Evolutionary conservation across 2,888 invertebrate genomes (phyloP), one percentile per base, ranked within the genome.

Genomic region (Polydrusus cervinus): DNA sequence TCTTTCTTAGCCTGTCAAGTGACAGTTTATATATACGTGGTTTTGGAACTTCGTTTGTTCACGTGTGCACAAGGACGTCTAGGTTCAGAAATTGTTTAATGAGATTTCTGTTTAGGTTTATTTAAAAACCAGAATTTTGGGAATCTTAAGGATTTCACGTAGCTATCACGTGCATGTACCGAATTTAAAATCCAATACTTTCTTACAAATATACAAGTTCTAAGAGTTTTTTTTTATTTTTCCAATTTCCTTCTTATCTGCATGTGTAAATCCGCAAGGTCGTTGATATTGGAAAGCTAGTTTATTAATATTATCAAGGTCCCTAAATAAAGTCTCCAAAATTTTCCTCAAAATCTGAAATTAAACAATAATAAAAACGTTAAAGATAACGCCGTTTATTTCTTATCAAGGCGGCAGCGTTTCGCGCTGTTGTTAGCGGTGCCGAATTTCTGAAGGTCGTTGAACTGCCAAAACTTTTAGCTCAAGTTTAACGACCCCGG

Each of bases 391-490:
- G 57, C 49, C 49, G 20, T 45, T 62, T 43, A 45, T 62, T 66
- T 38, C 61, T 74, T 67, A 68, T 74, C 67, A 74, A 60, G 18
- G 14, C 62, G 64, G n/a, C 68, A 62, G 34, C 45, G 51, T 51
- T 74, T 69, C 64, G 70, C 61, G 61, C 40, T 61, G 55, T 55
- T 55, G 71, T 64, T 25, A 60, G 62, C 57, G 67, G 69, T 74
- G 75, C 75, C 75, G 69, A 70, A 75, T 75, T 69, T 73, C 55
- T 74, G 69, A 77, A 78, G 75, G 78, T 78, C 71, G 43, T 61
- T 78, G 73, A 78, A 74, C 78, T 67, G 49, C 75, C 73, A 64
- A 78, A 77, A 78, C 66, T 75, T 78, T 75, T 70, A 53, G 69
- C 53, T 47, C 55, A 75, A 75, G 78, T 78, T 72, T 70, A 78